A percentile compares a stretch with the other conserved stretches of the same genome.
Conservation (phyloP, 2,113 vertebrate species). For the Zosterops hypoxanthus region DNA sequence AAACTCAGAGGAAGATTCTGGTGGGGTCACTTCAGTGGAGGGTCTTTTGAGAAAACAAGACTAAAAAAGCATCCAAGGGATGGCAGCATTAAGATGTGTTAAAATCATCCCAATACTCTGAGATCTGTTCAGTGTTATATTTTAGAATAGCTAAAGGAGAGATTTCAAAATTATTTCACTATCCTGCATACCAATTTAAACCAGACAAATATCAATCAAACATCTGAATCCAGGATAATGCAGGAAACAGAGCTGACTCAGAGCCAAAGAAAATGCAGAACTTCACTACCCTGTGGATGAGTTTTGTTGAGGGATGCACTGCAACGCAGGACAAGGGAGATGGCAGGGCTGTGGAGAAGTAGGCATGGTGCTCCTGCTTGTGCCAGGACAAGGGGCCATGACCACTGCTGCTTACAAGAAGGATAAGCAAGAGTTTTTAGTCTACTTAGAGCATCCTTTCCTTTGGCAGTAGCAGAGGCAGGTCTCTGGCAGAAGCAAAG, state of each 20-base stretch:
- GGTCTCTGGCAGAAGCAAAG: neutral
- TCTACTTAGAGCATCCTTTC: neutral
- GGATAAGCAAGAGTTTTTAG: neutral
- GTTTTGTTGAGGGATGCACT: neutral
- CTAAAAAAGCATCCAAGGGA: neutral
- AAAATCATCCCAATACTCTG: neutral
- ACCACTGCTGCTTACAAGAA: neutral
- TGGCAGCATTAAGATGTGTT: neutral
- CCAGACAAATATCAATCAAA: neutral
- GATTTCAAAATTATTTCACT: neutral
- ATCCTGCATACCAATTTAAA: neutral
- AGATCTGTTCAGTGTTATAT: neutral
- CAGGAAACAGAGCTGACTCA: neutral
- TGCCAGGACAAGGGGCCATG: neutral
- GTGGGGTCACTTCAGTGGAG: neutral
- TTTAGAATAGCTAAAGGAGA: neutral
- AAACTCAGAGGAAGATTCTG: neutral
- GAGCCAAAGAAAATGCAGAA: neutral
- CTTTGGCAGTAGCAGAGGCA: neutral
- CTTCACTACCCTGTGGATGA: fast-evolving
- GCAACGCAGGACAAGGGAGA: neutral
- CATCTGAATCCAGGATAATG: neutral
- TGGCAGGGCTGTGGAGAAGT: neutral
- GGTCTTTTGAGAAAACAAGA: neutral
- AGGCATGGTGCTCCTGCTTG: neutral